These are phyloP conservation scores for Burhinus oedicnemus DNA, from an alignment of 2,113 vertebrate species.

Conservation along the genomic window DNA sequence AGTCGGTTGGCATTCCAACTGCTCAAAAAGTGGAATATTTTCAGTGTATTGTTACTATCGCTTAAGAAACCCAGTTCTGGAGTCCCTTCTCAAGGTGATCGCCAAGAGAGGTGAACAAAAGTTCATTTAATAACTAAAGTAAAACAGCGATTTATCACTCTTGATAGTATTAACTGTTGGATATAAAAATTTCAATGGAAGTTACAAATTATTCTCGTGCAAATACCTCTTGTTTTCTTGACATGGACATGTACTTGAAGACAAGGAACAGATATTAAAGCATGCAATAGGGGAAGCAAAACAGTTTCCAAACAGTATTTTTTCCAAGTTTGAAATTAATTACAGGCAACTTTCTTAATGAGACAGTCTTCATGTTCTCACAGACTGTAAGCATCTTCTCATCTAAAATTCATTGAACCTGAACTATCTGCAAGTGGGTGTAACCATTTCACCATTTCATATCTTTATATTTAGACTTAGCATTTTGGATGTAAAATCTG, in stretches of 20 bases:
- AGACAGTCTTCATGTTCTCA: background rate
- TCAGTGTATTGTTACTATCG: background rate
- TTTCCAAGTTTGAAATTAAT: background rate
- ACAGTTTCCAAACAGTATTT: background rate
- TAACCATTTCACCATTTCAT: background rate
- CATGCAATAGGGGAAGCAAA: background rate
- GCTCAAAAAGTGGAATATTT: background rate
- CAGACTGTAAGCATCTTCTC: background rate
- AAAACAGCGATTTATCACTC: constrained; percentile 16
- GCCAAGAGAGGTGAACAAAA: background rate
- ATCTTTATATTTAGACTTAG: background rate
- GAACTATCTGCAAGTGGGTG: background rate
- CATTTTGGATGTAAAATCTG: background rate
- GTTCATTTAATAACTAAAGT: background rate
- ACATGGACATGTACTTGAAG: background rate
- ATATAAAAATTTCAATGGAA: background rate
- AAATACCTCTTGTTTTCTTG: background rate
- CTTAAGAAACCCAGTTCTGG: background rate
- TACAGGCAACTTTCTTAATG: background rate
- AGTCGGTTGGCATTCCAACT: background rate
- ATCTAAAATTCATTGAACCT: background rate
- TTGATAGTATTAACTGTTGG: background rate
- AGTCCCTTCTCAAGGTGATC: background rate
- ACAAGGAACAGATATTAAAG: background rate
- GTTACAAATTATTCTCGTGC: constrained; percentile 3